Base-by-base conservation (phyloP, 2,888 invertebrate species). In the Crocallis elinguaria region DNA sequence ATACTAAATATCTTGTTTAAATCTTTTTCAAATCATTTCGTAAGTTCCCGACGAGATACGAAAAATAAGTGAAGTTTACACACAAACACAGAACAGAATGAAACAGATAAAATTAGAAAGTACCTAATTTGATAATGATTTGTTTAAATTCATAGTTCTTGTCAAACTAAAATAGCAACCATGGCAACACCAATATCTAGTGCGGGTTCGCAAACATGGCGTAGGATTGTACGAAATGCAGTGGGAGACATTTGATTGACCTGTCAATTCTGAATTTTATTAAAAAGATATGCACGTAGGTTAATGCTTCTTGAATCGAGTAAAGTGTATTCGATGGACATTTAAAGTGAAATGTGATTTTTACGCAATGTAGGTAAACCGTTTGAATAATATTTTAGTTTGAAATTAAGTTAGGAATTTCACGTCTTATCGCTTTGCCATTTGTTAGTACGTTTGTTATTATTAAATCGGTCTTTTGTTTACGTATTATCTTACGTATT, bases 191-290 rank as follows among this genome's bases (percentile, higher is more conserved):
- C 49, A 1, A 48, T 51, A 64, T 50, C 64, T 75, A 49, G 33
- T 42, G 46, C 29, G 25, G 27, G 45, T 53, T 79, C 73, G 82
- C 84, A 84, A 88, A 88, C 84, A 89, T 89, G 89, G 89, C 89
- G 89, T 85, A 88, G 76, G 76, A 79, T 82, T 77, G 78, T 79
- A 80, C 82, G 82, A 84, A 82, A 86, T 86, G 88, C 87, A 86
- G 86, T 84, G 77, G 77, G 75, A 80, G 80, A 73, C 78, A 75
- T 79, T 83, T 84, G 82, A 67, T 82, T 69, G 60, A 82, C 72
- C 79, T 87, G 86, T 86, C 86, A 84, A 82, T 83, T 84, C 79
- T 62, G 76, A 81, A 77, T 75, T 81, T 77, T 79, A 75, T 50
- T 76, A 62, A 77, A 82, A 83, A 84, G 82, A 85, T 77, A 86